A percentile compares a stretch with the other conserved stretches of the same genome.
These are phyloP conservation scores for Sialia sialis DNA, from an alignment of 2,113 vertebrate genomes.

Conservation along the genomic window DNA sequence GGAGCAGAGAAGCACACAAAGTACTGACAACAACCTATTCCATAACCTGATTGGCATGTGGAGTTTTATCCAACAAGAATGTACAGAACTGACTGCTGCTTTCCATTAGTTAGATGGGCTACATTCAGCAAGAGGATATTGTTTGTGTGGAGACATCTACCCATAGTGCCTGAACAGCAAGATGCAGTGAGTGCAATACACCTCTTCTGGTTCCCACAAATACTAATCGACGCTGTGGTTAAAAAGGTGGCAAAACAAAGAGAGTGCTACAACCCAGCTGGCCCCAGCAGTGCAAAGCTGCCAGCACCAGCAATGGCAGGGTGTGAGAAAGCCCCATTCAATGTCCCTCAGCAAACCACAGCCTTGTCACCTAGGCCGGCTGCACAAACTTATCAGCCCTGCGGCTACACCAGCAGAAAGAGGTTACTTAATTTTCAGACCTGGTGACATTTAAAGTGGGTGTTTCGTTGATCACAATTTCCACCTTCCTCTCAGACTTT, in stretches of 20 bases:
- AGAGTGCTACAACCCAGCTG: neutral
- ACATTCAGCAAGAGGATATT: neutral
- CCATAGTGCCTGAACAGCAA: rapidly evolving
- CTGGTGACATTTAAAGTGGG: neutral
- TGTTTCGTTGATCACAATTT: neutral
- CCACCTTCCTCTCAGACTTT: neutral
- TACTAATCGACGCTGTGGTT: neutral
- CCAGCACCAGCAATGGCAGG: neutral
- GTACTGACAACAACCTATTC: neutral
- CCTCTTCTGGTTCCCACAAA: neutral
- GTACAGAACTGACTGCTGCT: neutral
- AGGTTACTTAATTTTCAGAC: neutral
- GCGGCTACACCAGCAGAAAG: rapidly evolving
- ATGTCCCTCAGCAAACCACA: neutral
- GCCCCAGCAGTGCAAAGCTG: neutral
- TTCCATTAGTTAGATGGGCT: neutral
- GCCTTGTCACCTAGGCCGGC: rapidly evolving
- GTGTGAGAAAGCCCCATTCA: neutral
- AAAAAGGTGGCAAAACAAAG: neutral
- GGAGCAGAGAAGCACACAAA: neutral
- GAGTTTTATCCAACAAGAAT: neutral
- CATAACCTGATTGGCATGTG: rapidly evolving
- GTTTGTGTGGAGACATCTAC: neutral
- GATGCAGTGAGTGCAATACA: neutral
- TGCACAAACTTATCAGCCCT: neutral